Conservation (phyloP, 1,140 invertebrate genomes). For the Artemia franciscana region DNA sequence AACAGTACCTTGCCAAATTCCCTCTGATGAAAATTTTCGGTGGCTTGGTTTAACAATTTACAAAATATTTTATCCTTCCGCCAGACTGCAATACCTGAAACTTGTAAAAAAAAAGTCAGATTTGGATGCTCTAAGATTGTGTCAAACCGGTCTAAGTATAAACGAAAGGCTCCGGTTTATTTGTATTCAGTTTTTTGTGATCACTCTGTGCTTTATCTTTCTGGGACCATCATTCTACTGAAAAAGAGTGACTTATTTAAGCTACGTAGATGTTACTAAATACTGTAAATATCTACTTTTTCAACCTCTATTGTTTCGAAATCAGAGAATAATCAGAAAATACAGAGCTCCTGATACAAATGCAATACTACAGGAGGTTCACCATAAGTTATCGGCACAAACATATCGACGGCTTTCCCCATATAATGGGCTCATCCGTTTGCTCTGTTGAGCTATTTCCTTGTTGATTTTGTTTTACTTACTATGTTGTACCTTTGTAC, state of each 20-base stretch:
- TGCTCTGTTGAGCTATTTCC: no score
- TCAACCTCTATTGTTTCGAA: neutral
- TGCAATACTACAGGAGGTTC: neutral
- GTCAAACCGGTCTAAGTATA: neutral
- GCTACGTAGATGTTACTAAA: neutral
- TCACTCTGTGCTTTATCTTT: neutral
- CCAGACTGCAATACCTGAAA: neutral
- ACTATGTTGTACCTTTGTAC: neutral
- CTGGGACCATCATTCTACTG: neutral
- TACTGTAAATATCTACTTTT: neutral
- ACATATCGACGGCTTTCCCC: neutral
- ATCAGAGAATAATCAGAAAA: neutral
- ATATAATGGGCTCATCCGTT: neutral
- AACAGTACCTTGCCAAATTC: neutral
- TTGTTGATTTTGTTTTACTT: neutral
- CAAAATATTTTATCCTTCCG: neutral
- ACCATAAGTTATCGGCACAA: neutral
- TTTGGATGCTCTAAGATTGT: neutral
- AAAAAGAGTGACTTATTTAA: neutral
- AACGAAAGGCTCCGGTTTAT: neutral
- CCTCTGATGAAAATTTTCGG: neutral
- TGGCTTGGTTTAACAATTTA: neutral
- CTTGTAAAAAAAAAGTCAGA: neutral
- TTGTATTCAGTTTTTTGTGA: neutral
- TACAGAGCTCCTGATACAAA: neutral